Evolutionary conservation across 2,888 invertebrate genomes (phyloP).

Genomic region (Darwinula stevensoni): DNA sequence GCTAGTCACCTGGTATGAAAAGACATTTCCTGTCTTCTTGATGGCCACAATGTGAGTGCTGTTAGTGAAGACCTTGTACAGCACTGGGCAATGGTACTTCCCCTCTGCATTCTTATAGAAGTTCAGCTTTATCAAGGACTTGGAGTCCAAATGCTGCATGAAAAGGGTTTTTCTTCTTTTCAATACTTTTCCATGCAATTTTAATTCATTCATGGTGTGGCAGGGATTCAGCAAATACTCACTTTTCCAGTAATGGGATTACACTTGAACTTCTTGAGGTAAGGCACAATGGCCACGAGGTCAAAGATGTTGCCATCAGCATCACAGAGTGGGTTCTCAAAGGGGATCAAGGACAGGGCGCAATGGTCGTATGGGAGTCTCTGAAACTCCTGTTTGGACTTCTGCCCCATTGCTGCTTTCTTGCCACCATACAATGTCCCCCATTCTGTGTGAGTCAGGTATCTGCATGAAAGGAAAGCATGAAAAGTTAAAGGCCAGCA

Average conservation of each 20-base stretch:
- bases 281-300: slow-evolving; percentile 51
- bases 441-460: slow-evolving; percentile 63
- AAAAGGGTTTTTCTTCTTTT: slow-evolving; percentile 8
- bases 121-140: slow-evolving; percentile 49
- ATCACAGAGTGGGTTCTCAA: slow-evolving; percentile 71
- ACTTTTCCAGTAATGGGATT: slow-evolving; percentile 81
- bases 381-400: slow-evolving; percentile 38
- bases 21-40: slow-evolving; percentile 76
- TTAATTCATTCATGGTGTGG: too few relatives aligned
- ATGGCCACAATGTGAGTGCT: slow-evolving; percentile 79
- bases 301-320: slow-evolving; percentile 75
- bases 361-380: slow-evolving; percentile 79
- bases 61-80: slow-evolving; percentile 71
- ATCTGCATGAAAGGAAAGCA: slow-evolving; percentile 17
- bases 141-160: slow-evolving; percentile 40
- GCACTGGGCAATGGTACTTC: slow-evolving; percentile 70
- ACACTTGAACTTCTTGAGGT: slow-evolving; percentile 60
- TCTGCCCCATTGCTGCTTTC: slow-evolving; percentile 33
- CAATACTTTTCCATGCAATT: neutral
- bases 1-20: slow-evolving; percentile 36
- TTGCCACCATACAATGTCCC: slow-evolving; percentile 68
- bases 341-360: slow-evolving; percentile 66
- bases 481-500: neutral
- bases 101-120: slow-evolving; percentile 58
- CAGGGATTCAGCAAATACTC: slow-evolving; percentile 9